These are phyloP conservation scores for Lerista edwardsae DNA, from an alignment of 2,797 vertebrate genomes.

Conservation along the genomic window DNA sequence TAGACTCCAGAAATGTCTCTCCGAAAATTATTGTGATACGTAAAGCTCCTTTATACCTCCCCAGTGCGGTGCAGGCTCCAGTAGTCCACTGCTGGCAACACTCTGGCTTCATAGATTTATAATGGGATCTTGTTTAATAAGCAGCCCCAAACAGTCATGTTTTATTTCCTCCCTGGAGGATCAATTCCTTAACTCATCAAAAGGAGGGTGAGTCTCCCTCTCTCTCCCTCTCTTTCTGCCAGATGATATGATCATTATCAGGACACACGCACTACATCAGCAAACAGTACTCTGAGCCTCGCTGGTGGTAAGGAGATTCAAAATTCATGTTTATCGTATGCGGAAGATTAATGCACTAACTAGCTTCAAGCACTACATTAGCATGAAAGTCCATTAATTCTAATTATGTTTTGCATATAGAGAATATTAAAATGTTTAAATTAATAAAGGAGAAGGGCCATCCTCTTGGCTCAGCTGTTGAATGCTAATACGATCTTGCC, in stretches of 20 bases:
- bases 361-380: constrained; percentile 62
- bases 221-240: constrained; percentile 53
- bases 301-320: constrained; percentile 59
- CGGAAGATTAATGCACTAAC: constrained; percentile 51
- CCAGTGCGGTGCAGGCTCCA: constrained; percentile 20
- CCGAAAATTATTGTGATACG: background rate
- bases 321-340: constrained; percentile 56
- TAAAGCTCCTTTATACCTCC: constrained; percentile 34
- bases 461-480: constrained; percentile 53
- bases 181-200: constrained; percentile 62
- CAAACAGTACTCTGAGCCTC: constrained; percentile 48
- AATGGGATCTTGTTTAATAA: constrained; percentile 56
- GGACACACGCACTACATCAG: constrained; percentile 49
- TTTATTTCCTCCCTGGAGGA: constrained; percentile 55
- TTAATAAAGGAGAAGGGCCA: constrained; percentile 61
- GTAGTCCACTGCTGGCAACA: background rate
- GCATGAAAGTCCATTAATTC: constrained; percentile 60
- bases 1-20: constrained; percentile 22
- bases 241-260: constrained; percentile 64
- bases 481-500: constrained; percentile 51
- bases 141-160: constrained; percentile 55
- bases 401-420: constrained; percentile 70
- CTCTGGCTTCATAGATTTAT: constrained; percentile 50
- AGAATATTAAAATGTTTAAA: constrained; percentile 72
- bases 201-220: constrained; percentile 49